Conservation (phyloP, 2,113 vertebrate species). For the Ciconia stormi region DNA sequence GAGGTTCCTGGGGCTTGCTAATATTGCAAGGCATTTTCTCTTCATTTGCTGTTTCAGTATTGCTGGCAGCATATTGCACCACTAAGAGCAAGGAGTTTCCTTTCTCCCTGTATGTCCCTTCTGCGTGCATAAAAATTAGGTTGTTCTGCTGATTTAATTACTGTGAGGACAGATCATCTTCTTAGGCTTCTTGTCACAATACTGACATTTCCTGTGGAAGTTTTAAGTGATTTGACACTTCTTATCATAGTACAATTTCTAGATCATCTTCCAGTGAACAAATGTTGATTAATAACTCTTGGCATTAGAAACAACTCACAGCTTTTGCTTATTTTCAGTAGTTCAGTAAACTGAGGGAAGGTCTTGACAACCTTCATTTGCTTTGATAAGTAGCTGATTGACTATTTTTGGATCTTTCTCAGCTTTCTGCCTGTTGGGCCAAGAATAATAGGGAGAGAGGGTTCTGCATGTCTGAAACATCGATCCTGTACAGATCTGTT, state of each 20-base stretch:
- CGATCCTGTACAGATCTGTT: neutral
- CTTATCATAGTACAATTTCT: neutral
- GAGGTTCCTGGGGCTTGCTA: neutral
- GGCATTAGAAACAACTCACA: slow-evolving; percentile 9
- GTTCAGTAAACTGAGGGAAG: neutral
- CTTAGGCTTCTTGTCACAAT: neutral
- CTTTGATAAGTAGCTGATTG: neutral
- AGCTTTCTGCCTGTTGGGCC: neutral
- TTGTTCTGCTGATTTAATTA: neutral
- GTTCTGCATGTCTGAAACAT: neutral
- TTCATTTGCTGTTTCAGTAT: neutral
- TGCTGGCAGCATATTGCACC: neutral
- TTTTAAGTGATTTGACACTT: neutral
- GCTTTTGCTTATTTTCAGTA: slow-evolving; percentile 40
- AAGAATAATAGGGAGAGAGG: neutral
- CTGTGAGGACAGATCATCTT: neutral
- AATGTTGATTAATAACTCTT: neutral
- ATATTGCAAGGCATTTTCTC: neutral
- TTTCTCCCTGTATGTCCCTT: neutral
- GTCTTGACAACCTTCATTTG: neutral
- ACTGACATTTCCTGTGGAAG: neutral
- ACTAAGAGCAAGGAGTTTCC: neutral
- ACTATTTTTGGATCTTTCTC: neutral
- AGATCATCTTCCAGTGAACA: neutral
- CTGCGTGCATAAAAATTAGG: neutral